Evolutionary conservation across 2,797 vertebrate species (phyloP), one percentile per base, ranked within the genome.

Genomic region (Platalea minor): DNA sequence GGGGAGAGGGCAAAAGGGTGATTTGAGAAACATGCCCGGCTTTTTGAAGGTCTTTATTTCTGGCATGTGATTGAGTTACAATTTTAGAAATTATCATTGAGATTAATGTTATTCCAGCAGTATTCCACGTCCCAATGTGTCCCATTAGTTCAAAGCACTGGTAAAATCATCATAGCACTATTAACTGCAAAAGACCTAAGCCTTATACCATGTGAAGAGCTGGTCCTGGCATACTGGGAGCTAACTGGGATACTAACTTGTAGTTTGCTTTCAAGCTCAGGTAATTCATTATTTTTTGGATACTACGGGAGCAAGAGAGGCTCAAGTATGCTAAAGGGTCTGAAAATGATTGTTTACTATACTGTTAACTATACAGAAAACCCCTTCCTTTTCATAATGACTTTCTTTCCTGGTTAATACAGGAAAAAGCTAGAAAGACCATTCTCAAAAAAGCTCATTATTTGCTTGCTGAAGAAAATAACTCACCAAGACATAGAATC

Each of bases 31-130:
- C 67, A 54, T 46, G 70, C 53, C 64, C 24, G 48, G 13, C 76
- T 89, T 92, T 94, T 89, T 92, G 56, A 91, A 96, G 64, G 82
- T 80, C 73, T 97, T 96, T 95, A 73, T 97, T 96, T 94, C 79
- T 88, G 88, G 86, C 50, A 46, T 92, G 51, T 43, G 74, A 93
- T 91, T 92, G 77, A 94, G 97, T 95, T 95, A 79, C 64, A 7
- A 5, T 95, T 92, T 95, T 91, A 96, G 88, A 92, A 96, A 93
- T 86, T 21, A 87, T 94, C 60, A 67, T 74, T 39, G 39, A 84
- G 95, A 89, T 91, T 72, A 93, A 91, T 94, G 91, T 86, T 97
- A 75, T 89, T 93, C 84, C 77, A 91, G 65, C 61, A 91, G 28
- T 68, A 41, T 41, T 41, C 41, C 53, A 64, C 0, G 0, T 87